phyloP scores from a whole-genome alignment of 2,113 vertebrate genomes.

The Forbesichthys papilliferus region DNA sequence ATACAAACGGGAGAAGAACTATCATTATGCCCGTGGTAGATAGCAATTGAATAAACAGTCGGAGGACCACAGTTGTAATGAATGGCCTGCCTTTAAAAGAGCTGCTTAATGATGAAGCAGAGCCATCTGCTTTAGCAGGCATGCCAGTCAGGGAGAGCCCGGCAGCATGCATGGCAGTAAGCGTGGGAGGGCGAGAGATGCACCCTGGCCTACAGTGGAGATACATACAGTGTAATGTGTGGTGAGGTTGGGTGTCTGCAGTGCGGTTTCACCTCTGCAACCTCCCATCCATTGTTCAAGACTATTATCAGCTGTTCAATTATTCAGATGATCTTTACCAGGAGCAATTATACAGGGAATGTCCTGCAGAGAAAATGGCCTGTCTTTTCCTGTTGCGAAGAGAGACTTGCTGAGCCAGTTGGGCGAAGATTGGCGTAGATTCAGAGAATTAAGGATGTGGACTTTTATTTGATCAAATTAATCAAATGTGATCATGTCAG shows the following conservation, averaged over 20 bases:
- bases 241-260: conserved; percentile 70
- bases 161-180: conserved; percentile 13
- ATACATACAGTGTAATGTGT: conserved; percentile 57
- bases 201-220: conserved; percentile 18
- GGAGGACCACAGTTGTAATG: conserved; percentile 54
- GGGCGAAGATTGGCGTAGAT: conserved; percentile 40
- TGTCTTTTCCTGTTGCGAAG: conserved; percentile 71
- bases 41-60: conserved; percentile 65
- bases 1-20: conserved; percentile 5
- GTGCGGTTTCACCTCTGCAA: conserved; percentile 77
- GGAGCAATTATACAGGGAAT: conserved; percentile 72
- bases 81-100: conserved; percentile 63
- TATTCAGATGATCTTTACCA: conserved; percentile 82
- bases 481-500: too few relatives aligned
- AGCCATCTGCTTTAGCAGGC: conserved; percentile 58
- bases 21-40: conserved; percentile 56
- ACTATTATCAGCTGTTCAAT: conserved; percentile 80
- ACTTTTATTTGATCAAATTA: neutral
- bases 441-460: conserved; percentile 4
- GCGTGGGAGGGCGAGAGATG: conserved; percentile 30
- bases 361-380: conserved; percentile 75
- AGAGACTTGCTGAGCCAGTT: conserved; percentile 61
- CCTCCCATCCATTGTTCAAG: conserved; percentile 75
- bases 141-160: conserved; percentile 37
- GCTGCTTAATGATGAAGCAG: conserved; percentile 67